These are phyloP conservation scores for Xenopus tropicalis DNA, from an alignment of 2,113 vertebrate genomes.

Conservation along the genomic window UCB_Xtro_10.0 CM004447.2:102117501-102118000, in stretches of 20 bases:
- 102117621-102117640: too few species aligned
- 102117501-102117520: too few species aligned
- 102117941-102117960: constrained; percentile 4
- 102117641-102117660: too few species aligned
- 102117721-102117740: too few species aligned
- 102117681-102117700: too few species aligned
- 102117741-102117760: constrained; percentile 3
- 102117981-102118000: constrained; percentile 7
- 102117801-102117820: neutral
- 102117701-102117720: too few species aligned
- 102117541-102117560: too few species aligned
- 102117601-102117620: too few species aligned
- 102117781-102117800: neutral
- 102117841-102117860: constrained; percentile 5
- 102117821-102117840: constrained; percentile 6
- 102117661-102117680: too few species aligned
- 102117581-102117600: too few species aligned
- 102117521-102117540: too few species aligned
- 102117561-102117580: too few species aligned
- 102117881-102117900: neutral
- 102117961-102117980: constrained; percentile 4
- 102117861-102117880: neutral
- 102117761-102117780: neutral
- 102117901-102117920: constrained; percentile 13
- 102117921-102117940: constrained; percentile 13